Base-by-base conservation (phyloP, 2,797 vertebrate species). In the Myioborus melanocephalus region DNA sequence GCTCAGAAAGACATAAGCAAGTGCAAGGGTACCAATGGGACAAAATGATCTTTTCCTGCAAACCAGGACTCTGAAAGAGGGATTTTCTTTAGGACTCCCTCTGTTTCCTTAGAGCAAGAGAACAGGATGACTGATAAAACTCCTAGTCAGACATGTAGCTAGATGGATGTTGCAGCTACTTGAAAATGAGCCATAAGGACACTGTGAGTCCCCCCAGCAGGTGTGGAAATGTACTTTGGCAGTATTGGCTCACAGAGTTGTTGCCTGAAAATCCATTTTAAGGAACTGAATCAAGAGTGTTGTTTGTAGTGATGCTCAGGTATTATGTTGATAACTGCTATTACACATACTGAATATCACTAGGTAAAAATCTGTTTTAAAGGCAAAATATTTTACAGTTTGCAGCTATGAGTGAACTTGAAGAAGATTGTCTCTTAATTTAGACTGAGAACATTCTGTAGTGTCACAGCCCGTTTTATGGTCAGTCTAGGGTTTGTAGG, bases 171-270 rank as follows among this genome's bases (percentile, higher is more conserved):
- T 55, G 52, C 56, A 83, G 59, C 30, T 73, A 6, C 39, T 66
- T 75, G 81, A n/a, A 76, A 78, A 39, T 3, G 73, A 68, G 63
- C 65, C 0, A 0, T 37, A 15, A 49, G 28, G 59, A n/a, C 32
- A 27, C 53, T 0, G 2, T 3, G 23, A 61, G 34, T 47, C 32
- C 43, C 52, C 37, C 12, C 5, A 1, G 28, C 0, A 0, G 37
- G 39, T 16, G 14, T 9, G 43, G 53, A n/a, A 68, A 71, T 3
- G 0, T 3, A 0, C 34, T 37, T 32, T 11, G 57, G 32, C 70
- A 52, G 26, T 1, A 27, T 13, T 41, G 60, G 60, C 47, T 80
- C 41, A 5, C 30, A 4, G 34, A 34, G 44, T 37, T 52, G n/a
- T 28, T 34, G 49, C 61, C 57, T 24, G 14, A 55, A 73, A 30